Conservation (phyloP, 2,113 vertebrate genomes). For the Helogale parvula region DNA sequence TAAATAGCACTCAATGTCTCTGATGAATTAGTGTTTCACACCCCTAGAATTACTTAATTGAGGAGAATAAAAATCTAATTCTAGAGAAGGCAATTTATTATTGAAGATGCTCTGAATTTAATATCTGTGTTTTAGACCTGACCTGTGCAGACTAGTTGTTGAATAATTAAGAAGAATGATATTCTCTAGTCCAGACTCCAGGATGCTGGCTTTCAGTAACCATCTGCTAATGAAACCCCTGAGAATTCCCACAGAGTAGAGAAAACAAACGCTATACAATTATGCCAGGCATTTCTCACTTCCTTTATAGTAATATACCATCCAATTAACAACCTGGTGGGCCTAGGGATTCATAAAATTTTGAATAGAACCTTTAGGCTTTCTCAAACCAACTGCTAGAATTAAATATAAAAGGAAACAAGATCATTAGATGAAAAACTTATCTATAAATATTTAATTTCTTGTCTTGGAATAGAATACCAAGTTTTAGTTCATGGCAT, state of each 20-base stretch:
- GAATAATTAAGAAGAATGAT: slow-evolving; percentile 80
- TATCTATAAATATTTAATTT: slow-evolving; percentile 66
- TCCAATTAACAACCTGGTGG: slow-evolving; percentile 61
- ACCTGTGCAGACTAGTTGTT: slow-evolving; percentile 64
- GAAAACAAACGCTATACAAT: slow-evolving; percentile 75
- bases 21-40: slow-evolving; percentile 12
- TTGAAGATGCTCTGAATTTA: slow-evolving; percentile 58
- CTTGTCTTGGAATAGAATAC: slow-evolving; percentile 56
- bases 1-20: slow-evolving; percentile 36
- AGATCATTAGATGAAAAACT: slow-evolving; percentile 52
- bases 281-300: slow-evolving; percentile 72
- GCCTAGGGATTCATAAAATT: slow-evolving; percentile 65
- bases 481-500: slow-evolving; percentile 32
- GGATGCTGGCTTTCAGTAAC: slow-evolving; percentile 74
- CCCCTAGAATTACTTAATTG: slow-evolving; percentile 6
- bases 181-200: slow-evolving; percentile 60
- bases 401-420: slow-evolving; percentile 56
- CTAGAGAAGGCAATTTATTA: slow-evolving; percentile 51
- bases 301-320: slow-evolving; percentile 61
- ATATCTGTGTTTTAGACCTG: slow-evolving; percentile 48
- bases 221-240: slow-evolving; percentile 75
- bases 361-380: slow-evolving; percentile 68
- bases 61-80: slow-evolving; percentile 28
- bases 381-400: slow-evolving; percentile 41
- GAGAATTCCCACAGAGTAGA: slow-evolving; percentile 74